Percentiles rank a stretch among this genome's conserved stretches.
Conservation (phyloP, 2,113 vertebrate genomes). For the Toxostoma redivivum region DNA sequence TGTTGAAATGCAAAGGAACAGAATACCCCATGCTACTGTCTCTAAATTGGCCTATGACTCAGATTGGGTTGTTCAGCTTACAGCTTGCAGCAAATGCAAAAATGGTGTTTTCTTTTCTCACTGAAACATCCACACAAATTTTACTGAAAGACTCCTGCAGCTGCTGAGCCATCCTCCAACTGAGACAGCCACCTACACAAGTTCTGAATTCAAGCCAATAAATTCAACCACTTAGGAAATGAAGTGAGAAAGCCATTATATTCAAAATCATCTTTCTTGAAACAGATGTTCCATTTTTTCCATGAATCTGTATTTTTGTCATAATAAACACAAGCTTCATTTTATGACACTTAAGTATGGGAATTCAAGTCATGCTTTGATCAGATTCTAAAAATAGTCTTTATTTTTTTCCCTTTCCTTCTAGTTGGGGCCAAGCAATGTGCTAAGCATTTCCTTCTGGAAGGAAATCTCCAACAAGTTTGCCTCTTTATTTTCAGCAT, state of each 20-base stretch:
- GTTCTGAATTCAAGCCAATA: neutral
- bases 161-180: neutral
- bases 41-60: neutral
- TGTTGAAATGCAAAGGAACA: neutral
- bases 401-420: conserved; percentile 45
- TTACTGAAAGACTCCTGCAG: neutral
- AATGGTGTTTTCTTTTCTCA: neutral
- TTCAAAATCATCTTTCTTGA: conserved; percentile 11
- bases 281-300: conserved; percentile 40
- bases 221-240: conserved; percentile 8
- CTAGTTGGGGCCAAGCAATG: conserved; percentile 71
- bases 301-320: conserved; percentile 60
- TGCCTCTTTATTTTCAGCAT: conserved; percentile 58
- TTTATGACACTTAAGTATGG: conserved; percentile 61
- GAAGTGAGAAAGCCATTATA: conserved; percentile 29
- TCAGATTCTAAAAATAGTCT: conserved; percentile 79
- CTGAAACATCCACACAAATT: neutral
- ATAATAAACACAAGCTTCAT: conserved; percentile 65
- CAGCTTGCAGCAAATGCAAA: neutral
- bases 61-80: neutral
- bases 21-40: neutral
- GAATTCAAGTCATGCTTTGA: conserved; percentile 77
- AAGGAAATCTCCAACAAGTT: conserved; percentile 70
- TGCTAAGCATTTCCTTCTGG: conserved; percentile 79
- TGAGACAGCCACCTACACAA: conserved; percentile 37